Conservation (phyloP, 2,888 invertebrate genomes). For the Stegophylla sp. region DNA sequence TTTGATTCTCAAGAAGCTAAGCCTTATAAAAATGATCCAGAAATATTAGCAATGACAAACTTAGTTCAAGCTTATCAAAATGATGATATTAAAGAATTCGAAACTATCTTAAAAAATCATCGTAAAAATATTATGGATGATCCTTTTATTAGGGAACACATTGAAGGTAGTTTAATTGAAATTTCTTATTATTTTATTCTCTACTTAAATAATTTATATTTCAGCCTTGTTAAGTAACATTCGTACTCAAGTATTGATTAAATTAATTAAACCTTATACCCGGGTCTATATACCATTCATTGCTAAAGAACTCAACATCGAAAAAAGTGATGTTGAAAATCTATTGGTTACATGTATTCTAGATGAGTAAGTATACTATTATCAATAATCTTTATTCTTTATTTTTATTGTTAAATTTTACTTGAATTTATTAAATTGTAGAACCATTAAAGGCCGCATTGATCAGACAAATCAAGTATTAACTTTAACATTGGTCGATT, state of each 20-base stretch:
- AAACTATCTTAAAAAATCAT: constrained; percentile 92
- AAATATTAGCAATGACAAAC: constrained; percentile 99
- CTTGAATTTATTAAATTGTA: constrained; percentile 65
- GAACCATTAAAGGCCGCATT: constrained; percentile 84
- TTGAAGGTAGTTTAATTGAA: constrained; percentile 73
- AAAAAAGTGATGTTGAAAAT: constrained; percentile 93
- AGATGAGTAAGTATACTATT: constrained; percentile 79
- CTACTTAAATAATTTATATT: constrained; percentile 60
- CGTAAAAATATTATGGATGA: constrained; percentile 98
- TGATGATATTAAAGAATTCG: constrained; percentile 98
- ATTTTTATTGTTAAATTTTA: background rate
- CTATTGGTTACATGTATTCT: constrained; percentile 96
- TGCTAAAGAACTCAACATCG: constrained; percentile 91
- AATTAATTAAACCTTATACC: constrained; percentile 96
- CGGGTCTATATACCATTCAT: constrained; percentile 97
- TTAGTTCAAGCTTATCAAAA: constrained; percentile 96
- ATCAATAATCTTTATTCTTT: background rate
- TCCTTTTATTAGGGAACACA: constrained; percentile 97
- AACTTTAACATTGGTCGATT: constrained; percentile 81
- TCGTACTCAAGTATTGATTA: constrained; percentile 91
- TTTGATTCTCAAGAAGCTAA: constrained; percentile 99
- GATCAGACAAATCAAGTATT: constrained; percentile 88
- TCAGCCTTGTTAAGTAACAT: constrained; percentile 91
- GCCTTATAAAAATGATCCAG: constrained; percentile 98
- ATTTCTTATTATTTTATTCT: background rate